Evolutionary conservation across 2,113 vertebrate genomes (phyloP), one percentile per base, ranked within the genome.

Genomic region (Benitochromis conjunctus): DNA sequence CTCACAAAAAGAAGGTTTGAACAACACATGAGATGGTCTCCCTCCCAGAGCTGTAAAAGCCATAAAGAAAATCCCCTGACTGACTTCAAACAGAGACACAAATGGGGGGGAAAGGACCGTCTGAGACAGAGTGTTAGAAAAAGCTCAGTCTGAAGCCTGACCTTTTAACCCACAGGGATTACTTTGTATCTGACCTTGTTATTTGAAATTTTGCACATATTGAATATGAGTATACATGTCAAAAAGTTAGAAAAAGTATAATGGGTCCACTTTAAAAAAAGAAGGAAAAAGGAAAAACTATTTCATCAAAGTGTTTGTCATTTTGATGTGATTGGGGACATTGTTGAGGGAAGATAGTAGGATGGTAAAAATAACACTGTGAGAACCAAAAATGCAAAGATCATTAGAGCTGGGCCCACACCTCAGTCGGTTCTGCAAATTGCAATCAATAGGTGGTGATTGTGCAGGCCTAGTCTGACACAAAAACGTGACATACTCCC

Each of bases 371-470:
- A 82, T 54, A 66, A 38, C n/a, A 34, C 60, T 46, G 29, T 21
- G 11, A 41, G 21, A 74, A 18, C 79, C 29, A 82, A 86, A 64
- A 84, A 58, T 1, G 6, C 43, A 64, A 16, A 54, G 62, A 93
- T 94, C 87, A 55, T 92, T 91, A 55, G 16, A 26, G 18, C 79
- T 16, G 26, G 21, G 76, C 64, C 84, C 77, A 85, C 88, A 58
- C 29, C 53, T 79, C 71, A 41, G 78, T 87, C 89, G 55, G 56
- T 81, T 21, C 79, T 80, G 86, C 69, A 84, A 87, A 88, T 82
- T 58, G 69, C 7, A 5, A 87, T 94, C 93, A 83, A 93, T 94
- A 91, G 9, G 60, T 87, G 90, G 89, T 92, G 93, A 91, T 92
- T 84, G 69, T 84, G 86, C 79, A 86, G 82, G 14, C 13, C 19